Evolutionary conservation across 2,888 invertebrate genomes (phyloP).

Genomic region (Morpho achilles): DNA sequence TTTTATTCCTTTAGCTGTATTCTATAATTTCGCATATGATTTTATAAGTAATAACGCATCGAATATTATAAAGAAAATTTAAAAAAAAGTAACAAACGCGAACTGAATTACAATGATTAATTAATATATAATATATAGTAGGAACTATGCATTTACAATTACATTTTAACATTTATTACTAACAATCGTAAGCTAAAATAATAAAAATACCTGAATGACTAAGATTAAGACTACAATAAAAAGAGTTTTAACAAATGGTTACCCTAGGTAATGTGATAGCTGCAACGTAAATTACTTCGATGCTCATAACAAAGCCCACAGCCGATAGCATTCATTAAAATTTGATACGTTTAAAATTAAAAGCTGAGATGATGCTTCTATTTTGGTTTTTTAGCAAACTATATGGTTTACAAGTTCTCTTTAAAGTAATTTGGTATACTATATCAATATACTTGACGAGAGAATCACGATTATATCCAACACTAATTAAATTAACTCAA

Average conservation of each 20-base stretch:
- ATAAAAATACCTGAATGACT: too few relatives aligned
- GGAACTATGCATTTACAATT: too few relatives aligned
- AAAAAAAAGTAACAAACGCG: background rate
- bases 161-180: too few relatives aligned
- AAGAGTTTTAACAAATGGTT: background rate
- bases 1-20: too few relatives aligned
- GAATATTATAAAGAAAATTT: too few relatives aligned
- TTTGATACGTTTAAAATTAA: constrained; percentile 50
- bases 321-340: constrained; percentile 64
- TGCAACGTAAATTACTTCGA: constrained; percentile 66
- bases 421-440: background rate
- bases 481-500: too few relatives aligned
- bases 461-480: too few relatives aligned
- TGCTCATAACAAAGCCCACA: constrained; percentile 64
- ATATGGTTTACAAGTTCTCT: background rate
- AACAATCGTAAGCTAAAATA: too few relatives aligned
- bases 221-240: background rate
- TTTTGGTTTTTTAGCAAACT: constrained; percentile 9
- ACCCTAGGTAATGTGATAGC: constrained; percentile 57
- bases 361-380: constrained; percentile 30
- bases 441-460: background rate
- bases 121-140: too few relatives aligned
- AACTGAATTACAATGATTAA: too few relatives aligned
- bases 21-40: too few relatives aligned
- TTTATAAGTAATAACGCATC: too few relatives aligned